Evolutionary conservation across 2,797 vertebrate genomes (phyloP).

Genomic region (Synaphobranchus kaupii): DNA sequence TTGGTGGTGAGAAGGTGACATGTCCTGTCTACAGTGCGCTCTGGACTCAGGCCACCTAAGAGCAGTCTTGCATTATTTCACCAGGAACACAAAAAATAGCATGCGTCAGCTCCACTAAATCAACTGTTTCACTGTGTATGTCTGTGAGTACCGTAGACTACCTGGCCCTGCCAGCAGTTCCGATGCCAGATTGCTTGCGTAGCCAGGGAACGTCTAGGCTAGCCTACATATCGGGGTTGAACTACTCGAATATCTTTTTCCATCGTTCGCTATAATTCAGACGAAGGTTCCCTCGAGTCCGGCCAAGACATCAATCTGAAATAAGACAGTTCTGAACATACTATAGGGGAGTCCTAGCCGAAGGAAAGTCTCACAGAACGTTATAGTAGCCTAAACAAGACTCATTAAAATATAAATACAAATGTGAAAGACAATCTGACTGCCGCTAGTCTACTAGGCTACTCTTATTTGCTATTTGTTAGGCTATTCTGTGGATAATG

Average conservation of each 20-base stretch:
- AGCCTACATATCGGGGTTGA: background rate
- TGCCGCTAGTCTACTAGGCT: no score
- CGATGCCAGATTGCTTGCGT: background rate
- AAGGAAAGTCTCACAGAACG: background rate
- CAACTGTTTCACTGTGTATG: constrained; percentile 38
- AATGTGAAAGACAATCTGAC: background rate
- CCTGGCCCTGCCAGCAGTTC: background rate
- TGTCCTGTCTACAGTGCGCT: constrained; percentile 14
- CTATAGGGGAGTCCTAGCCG: background rate
- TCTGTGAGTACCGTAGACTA: constrained; percentile 4
- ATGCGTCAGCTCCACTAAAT: constrained; percentile 36
- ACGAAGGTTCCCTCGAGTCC: background rate
- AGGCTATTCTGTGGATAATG: no score
- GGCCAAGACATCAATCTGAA: constrained; percentile 25
- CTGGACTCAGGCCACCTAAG: constrained; percentile 30
- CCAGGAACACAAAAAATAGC: constrained; percentile 38
- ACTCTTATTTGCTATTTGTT: no score
- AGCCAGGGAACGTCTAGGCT: background rate
- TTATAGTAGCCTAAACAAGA: constrained; percentile 8
- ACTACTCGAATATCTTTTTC: constrained; percentile 9
- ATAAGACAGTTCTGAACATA: constrained; percentile 1
- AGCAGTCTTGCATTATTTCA: constrained; percentile 41
- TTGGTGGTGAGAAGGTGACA: constrained; percentile 20
- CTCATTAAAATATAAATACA: background rate
- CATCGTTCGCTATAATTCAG: background rate